These are phyloP conservation scores for Pterostichus niger DNA, from an alignment of 2,888 invertebrate genomes.

Conservation along the genomic window DNA sequence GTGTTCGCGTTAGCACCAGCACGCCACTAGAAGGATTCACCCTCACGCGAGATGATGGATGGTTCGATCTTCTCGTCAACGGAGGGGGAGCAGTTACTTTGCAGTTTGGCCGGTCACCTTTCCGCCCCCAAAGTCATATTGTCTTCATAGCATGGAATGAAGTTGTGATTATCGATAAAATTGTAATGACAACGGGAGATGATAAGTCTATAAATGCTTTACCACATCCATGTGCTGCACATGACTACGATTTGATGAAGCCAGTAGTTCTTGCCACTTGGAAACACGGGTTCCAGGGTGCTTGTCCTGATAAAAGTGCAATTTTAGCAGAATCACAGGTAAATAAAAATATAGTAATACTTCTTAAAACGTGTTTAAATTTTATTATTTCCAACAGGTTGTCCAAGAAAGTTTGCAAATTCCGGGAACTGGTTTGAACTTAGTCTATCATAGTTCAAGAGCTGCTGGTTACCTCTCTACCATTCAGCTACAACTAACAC, in stretches of 20 bases:
- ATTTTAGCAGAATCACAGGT: conserved; percentile 93
- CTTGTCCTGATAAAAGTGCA: conserved; percentile 95
- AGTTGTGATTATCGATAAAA: conserved; percentile 96
- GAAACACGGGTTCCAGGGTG: conserved; percentile 97
- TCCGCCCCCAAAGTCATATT: conserved; percentile 92
- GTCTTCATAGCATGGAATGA: conserved; percentile 98
- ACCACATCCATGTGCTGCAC: conserved; percentile 90
- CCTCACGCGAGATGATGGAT: conserved; percentile 93
- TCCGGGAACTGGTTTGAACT: conserved; percentile 95
- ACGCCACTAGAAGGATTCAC: conserved; percentile 98
- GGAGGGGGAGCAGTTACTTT: conserved; percentile 98
- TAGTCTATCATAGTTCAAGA: conserved; percentile 97
- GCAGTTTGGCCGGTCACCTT: conserved; percentile 95
- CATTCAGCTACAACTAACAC: conserved; percentile 93
- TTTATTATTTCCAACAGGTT: conserved; percentile 79
- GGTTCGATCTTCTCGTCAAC: conserved; percentile 99
- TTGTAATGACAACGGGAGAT: conserved; percentile 90
- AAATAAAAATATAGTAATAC: conserved; percentile 55
- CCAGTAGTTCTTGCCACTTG: conserved; percentile 95
- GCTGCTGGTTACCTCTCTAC: conserved; percentile 96
- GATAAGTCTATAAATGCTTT: conserved; percentile 84
- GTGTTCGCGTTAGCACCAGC: conserved; percentile 96
- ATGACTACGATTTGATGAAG: conserved; percentile 95
- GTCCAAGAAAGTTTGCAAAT: conserved; percentile 97
- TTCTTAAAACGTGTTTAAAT: not conserved